These are phyloP conservation scores for Chrysina gloriosa DNA, from an alignment of 2,888 invertebrate genomes.

Conservation along the genomic window DNA sequence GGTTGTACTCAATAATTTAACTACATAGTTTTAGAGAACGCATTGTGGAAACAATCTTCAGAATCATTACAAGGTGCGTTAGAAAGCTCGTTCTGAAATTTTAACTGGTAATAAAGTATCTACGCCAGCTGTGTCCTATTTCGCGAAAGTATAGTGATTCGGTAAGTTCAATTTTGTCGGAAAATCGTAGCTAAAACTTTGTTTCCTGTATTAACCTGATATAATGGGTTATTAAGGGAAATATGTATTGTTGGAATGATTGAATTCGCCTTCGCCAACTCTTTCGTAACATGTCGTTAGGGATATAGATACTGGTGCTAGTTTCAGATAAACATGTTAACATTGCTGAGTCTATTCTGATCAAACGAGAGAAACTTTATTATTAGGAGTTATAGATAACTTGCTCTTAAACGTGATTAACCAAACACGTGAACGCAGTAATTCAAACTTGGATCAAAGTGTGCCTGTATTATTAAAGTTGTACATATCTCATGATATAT, in stretches of 20 bases:
- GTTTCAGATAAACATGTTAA: neutral
- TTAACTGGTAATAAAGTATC: slow-evolving; percentile 27
- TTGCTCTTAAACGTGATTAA: too few species aligned
- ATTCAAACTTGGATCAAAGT: too few species aligned
- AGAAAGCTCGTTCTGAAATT: slow-evolving; percentile 34
- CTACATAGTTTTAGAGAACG: slow-evolving; percentile 30
- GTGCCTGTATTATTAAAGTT: too few species aligned
- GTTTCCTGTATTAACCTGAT: slow-evolving; percentile 11
- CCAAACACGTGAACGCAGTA: too few species aligned
- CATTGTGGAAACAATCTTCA: slow-evolving; percentile 29
- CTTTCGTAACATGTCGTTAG: slow-evolving; percentile 7
- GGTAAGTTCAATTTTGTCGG: slow-evolving; percentile 10
- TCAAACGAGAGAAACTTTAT: too few species aligned
- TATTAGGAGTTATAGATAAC: too few species aligned
- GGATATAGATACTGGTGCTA: too few species aligned
- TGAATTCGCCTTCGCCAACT: neutral
- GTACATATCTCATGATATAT: too few species aligned
- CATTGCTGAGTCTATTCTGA: too few species aligned
- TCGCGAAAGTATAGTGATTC: slow-evolving; percentile 16
- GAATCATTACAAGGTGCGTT: slow-evolving; percentile 21
- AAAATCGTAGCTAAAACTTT: slow-evolving; percentile 13
- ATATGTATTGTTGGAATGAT: neutral
- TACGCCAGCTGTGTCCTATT: slow-evolving; percentile 27
- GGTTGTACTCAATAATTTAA: slow-evolving; percentile 37
- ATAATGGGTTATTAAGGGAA: neutral